These are phyloP conservation scores for Iguana delicatissima DNA, from an alignment of 2,797 vertebrate genomes.

Conservation along the genomic window DNA sequence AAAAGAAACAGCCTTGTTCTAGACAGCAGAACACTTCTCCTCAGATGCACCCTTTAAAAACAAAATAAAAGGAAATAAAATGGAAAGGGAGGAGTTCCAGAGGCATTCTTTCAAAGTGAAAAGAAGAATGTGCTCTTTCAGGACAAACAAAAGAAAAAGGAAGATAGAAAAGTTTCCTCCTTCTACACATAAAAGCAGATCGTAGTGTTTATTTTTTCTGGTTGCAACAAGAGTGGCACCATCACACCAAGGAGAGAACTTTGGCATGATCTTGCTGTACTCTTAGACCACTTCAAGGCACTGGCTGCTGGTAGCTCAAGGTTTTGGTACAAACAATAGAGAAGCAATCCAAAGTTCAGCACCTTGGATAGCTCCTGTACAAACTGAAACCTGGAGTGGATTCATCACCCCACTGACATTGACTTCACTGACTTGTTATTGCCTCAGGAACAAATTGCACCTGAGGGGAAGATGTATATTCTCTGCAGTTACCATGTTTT, in stretches of 20 bases:
- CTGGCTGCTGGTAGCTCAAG: neutral
- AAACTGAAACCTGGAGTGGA: no score
- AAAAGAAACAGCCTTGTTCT: neutral
- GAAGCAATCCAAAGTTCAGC: no score
- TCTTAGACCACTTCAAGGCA: no score
- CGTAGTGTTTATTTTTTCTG: neutral
- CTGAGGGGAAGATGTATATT: no score
- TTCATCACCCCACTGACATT: no score
- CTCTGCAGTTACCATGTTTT: no score
- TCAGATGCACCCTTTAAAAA: neutral
- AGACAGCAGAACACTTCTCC: neutral
- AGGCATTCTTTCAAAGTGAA: neutral
- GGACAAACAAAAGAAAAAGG: neutral
- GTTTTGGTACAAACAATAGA: neutral
- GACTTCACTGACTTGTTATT: no score
- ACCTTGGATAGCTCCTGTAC: no score
- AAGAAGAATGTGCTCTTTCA: neutral
- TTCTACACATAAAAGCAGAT: neutral
- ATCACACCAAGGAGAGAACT: neutral
- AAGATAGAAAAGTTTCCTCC: neutral
- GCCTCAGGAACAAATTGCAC: no score
- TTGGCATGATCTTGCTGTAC: neutral
- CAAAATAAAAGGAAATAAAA: neutral
- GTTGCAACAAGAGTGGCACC: neutral
- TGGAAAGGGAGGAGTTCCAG: neutral